Evolutionary conservation across 2,888 invertebrate species (phyloP).

Genomic region (Tipula confusa): DNA sequence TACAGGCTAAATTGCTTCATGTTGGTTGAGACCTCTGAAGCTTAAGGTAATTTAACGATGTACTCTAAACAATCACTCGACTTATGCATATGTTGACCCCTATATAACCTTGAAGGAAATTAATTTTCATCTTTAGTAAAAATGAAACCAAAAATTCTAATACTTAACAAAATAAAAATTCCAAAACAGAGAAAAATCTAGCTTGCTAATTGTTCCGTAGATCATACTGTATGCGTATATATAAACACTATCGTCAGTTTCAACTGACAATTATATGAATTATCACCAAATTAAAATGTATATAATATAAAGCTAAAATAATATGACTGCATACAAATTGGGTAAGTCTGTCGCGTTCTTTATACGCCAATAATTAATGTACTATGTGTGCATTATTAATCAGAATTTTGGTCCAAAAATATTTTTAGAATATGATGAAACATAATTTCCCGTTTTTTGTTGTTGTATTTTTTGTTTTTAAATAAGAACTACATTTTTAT

Average conservation of each 20-base stretch:
- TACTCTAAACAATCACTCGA: too few species aligned
- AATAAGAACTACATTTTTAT: not conserved
- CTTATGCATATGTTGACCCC: too few species aligned
- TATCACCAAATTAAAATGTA: not conserved
- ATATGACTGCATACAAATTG: not conserved
- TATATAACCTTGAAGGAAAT: not conserved
- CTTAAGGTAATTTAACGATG: too few species aligned
- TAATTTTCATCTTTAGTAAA: not conserved
- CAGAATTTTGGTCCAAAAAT: not conserved
- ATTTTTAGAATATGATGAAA: conserved; percentile 12
- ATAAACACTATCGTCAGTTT: too few species aligned
- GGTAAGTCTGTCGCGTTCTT: not conserved
- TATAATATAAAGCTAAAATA: not conserved
- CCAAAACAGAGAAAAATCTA: too few species aligned
- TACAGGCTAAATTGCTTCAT: too few species aligned
- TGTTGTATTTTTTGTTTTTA: not conserved
- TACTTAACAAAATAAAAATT: not conserved
- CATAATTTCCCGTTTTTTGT: too few species aligned
- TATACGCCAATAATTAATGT: not conserved
- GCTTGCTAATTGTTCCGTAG: too few species aligned
- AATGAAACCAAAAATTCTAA: not conserved
- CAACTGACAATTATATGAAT: not conserved
- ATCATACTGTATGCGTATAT: too few species aligned
- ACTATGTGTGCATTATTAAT: not conserved
- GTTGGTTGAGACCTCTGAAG: too few species aligned